Percentiles rank a stretch among this genome's conserved stretches.
Evolutionary conservation across 2,888 invertebrate genomes (phyloP).

Genomic region (Alviniconcha strummeri): DNA sequence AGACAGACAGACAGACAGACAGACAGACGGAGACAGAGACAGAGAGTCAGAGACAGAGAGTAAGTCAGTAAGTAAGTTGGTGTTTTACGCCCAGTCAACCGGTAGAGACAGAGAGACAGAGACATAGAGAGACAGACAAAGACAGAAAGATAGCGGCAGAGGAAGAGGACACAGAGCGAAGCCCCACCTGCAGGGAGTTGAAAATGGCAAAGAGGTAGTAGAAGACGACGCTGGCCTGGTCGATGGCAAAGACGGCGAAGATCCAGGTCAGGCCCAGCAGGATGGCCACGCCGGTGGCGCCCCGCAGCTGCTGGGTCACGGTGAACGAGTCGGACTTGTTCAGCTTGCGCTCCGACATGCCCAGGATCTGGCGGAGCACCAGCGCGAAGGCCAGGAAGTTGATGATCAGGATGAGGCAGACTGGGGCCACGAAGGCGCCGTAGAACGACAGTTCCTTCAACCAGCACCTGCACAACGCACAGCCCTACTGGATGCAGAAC

Average conservation of each 20-base stretch:
- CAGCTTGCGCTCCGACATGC: constrained; percentile 45
- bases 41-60: too few relatives aligned
- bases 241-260: constrained; percentile 67
- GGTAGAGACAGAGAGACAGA: too few relatives aligned
- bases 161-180: too few relatives aligned
- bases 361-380: constrained; percentile 64
- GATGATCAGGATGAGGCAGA: constrained; percentile 70
- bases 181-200: constrained; percentile 52
- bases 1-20: too few relatives aligned
- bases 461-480: constrained; percentile 61
- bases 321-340: constrained; percentile 52
- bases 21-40: too few relatives aligned
- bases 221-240: constrained; percentile 56
- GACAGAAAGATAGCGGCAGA: too few relatives aligned
- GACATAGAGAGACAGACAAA: too few relatives aligned
- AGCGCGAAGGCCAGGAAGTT: constrained; percentile 73
- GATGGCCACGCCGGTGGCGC: constrained; percentile 60
- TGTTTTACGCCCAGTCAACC: too few relatives aligned
- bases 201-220: constrained; percentile 69
- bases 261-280: constrained; percentile 69
- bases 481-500: not conserved
- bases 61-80: too few relatives aligned
- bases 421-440: constrained; percentile 69
- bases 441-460: constrained; percentile 61
- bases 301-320: constrained; percentile 53